Evolutionary conservation across 2,888 invertebrate genomes (phyloP).

Genomic region (Aethes cnicana): DNA sequence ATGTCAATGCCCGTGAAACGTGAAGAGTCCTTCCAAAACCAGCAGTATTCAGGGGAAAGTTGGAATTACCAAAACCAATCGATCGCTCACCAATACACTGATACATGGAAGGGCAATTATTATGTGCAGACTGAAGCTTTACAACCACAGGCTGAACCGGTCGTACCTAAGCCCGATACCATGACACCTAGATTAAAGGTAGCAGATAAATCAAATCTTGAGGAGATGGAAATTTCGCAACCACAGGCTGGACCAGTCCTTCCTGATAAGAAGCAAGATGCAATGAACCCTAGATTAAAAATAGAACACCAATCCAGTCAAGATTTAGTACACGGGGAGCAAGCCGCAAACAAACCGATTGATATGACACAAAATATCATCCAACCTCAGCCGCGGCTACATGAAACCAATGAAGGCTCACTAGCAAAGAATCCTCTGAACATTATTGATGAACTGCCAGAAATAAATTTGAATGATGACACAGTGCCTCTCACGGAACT

Average conservation of each 20-base stretch:
- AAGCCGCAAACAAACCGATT: background rate
- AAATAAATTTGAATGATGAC: constrained; percentile 33
- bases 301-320: background rate
- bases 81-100: background rate
- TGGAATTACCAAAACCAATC: background rate
- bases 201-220: too few relatives aligned
- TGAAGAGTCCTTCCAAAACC: background rate
- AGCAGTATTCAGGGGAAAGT: background rate
- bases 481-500: constrained; percentile 50
- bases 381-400: constrained; percentile 1
- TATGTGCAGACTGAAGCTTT: background rate
- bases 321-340: background rate
- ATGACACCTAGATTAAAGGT: too few relatives aligned
- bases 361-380: constrained; percentile 2
- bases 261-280: too few relatives aligned
- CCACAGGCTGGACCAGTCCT: background rate
- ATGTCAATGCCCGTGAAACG: background rate
- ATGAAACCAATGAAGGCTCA: background rate
- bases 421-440: background rate
- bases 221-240: background rate
- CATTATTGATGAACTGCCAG: constrained; percentile 33
- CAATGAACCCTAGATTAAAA: too few relatives aligned
- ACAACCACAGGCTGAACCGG: background rate
- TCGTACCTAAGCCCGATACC: too few relatives aligned
- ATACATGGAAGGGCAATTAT: background rate